Evolutionary conservation across 2,888 invertebrate species (phyloP).

Genomic region (Latheticus oryzae): DNA sequence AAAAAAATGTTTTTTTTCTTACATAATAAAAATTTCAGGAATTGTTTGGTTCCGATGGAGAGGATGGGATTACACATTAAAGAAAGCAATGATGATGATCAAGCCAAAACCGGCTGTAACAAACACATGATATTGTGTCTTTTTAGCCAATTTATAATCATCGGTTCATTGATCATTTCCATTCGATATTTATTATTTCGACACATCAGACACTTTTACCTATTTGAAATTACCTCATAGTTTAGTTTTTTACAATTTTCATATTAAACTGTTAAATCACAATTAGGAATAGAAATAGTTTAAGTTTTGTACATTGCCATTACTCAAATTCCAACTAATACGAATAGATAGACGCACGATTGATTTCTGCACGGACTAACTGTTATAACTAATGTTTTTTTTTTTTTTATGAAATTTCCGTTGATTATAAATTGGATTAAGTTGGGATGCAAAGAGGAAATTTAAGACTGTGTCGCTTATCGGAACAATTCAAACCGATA

Average conservation of each 20-base stretch:
- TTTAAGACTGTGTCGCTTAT: constrained; percentile 59
- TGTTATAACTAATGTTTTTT: constrained; percentile 21
- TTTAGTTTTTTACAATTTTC: constrained; percentile 17
- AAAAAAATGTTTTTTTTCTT: no score
- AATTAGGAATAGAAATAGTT: not conserved
- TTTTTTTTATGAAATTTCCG: constrained; percentile 39
- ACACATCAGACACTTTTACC: constrained; percentile 38
- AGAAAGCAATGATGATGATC: constrained; percentile 92
- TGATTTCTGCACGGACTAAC: constrained; percentile 29
- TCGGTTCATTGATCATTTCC: constrained; percentile 45
- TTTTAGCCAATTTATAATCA: constrained; percentile 59
- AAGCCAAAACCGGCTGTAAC: constrained; percentile 78
- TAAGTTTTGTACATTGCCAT: constrained; percentile 13
- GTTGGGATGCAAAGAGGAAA: constrained; percentile 39
- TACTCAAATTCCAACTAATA: constrained; percentile 25
- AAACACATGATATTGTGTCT: constrained; percentile 37
- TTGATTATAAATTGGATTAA: constrained; percentile 55
- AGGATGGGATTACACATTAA: constrained; percentile 94
- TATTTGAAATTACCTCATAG: constrained; percentile 45
- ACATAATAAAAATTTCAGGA: no score
- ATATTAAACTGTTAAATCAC: not conserved
- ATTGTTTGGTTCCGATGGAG: constrained; percentile 97
- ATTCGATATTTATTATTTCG: constrained; percentile 48
- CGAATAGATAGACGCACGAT: constrained; percentile 22
- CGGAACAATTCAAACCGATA: constrained; percentile 44